A percentile compares a stretch with the other conserved stretches of the same genome.
Conservation (phyloP, 2,888 invertebrate species). For the Caenorhabditis imperialis region DNA sequence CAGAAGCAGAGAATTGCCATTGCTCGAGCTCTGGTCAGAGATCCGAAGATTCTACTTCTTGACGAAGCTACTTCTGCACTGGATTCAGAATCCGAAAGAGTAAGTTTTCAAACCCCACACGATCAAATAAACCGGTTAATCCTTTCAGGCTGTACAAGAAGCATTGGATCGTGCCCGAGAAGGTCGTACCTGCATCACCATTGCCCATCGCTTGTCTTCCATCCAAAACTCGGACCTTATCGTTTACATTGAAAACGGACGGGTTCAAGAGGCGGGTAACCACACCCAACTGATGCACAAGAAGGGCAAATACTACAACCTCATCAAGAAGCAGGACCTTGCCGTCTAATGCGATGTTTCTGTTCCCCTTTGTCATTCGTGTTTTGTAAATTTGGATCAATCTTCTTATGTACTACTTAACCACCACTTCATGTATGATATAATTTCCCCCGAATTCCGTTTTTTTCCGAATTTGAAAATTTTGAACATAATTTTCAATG, state of each 20-base stretch:
- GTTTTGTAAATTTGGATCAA: too few species aligned
- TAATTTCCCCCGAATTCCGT: too few species aligned
- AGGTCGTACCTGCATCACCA: conserved; percentile 74
- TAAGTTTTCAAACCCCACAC: conserved; percentile 79
- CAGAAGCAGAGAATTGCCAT: conserved; percentile 91
- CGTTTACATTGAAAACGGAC: conserved; percentile 70
- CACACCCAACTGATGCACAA: conserved; percentile 66
- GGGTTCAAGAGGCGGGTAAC: conserved; percentile 67
- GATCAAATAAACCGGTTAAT: not conserved
- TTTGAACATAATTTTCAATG: too few species aligned
- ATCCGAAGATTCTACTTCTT: conserved; percentile 81
- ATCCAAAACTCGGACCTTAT: conserved; percentile 74
- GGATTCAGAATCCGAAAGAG: conserved; percentile 81
- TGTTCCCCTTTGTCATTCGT: too few species aligned
- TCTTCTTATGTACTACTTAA: too few species aligned
- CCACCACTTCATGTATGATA: too few species aligned
- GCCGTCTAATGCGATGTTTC: too few species aligned
- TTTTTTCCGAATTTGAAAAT: too few species aligned
- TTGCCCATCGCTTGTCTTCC: conserved; percentile 74
- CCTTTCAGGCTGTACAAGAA: conserved; percentile 72
- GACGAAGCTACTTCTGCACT: conserved; percentile 83
- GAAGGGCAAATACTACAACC: conserved; percentile 65
- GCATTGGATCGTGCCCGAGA: conserved; percentile 72
- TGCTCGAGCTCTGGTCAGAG: conserved; percentile 80
- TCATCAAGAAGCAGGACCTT: conserved; percentile 67